Percentiles rank a stretch among this genome's conserved stretches.
These are phyloP conservation scores for Hippocampus guttulatus DNA, from an alignment of 2,113 vertebrate species.

Conservation along the genomic window DNA sequence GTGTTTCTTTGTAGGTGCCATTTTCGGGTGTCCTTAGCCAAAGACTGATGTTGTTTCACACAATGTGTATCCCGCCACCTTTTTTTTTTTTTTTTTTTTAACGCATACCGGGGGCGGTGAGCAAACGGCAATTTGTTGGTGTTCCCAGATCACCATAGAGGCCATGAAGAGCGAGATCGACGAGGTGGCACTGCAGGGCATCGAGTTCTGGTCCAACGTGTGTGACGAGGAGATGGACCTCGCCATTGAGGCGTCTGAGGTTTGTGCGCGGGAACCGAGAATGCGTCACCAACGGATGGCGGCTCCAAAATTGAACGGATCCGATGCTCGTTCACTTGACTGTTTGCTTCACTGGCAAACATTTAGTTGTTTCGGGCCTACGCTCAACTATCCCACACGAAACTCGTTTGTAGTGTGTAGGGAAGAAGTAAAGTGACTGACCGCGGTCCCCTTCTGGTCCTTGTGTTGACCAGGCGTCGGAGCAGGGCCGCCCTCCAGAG, in stretches of 20 bases:
- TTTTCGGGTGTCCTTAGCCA: too few relatives aligned
- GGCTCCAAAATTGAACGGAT: not conserved
- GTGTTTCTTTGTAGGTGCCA: too few relatives aligned
- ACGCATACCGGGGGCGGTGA: too few relatives aligned
- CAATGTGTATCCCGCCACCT: too few relatives aligned
- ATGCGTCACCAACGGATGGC: not conserved
- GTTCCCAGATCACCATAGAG: conserved; percentile 90
- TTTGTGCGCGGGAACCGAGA: conserved; percentile 44
- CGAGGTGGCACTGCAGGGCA: conserved; percentile 94
- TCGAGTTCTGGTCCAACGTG: conserved; percentile 99
- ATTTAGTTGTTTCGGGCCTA: too few relatives aligned
- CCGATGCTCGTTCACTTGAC: too few relatives aligned
- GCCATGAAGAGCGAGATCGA: conserved; percentile 99
- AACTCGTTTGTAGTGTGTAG: too few relatives aligned
- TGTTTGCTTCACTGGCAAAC: too few relatives aligned
- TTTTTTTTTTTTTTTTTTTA: too few relatives aligned
- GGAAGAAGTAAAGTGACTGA: not conserved
- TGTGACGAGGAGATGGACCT: conserved; percentile 99
- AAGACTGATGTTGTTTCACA: too few relatives aligned
- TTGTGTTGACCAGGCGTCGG: conserved; percentile 78
- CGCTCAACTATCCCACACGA: too few relatives aligned
- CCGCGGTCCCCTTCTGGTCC: not conserved
- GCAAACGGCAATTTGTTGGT: not conserved
- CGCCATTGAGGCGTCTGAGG: conserved; percentile 96
- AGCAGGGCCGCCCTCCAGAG: conserved; percentile 95